Conservation (phyloP, 1,140 invertebrate genomes). For the Drosophila truncata region DNA sequence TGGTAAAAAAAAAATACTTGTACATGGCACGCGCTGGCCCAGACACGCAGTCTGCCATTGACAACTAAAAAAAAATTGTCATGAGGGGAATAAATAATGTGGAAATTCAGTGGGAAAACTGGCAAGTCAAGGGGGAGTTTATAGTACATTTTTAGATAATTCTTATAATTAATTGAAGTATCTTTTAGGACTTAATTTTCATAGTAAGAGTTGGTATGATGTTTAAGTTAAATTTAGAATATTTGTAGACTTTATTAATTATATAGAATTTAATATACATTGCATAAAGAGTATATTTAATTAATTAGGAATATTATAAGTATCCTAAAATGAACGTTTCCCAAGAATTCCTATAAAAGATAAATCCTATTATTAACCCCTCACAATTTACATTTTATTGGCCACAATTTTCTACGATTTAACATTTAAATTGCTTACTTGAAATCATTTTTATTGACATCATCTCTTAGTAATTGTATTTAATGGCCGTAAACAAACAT, state of each 20-base stretch:
- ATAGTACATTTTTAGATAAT: neutral
- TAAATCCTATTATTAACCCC: neutral
- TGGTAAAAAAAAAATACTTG: slow-evolving; percentile 1
- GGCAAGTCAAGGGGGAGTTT: neutral
- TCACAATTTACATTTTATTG: neutral
- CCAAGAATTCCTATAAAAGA: neutral
- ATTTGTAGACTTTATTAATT: too few species aligned
- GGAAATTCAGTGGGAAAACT: neutral
- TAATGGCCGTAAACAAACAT: slow-evolving; percentile 10
- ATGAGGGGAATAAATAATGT: slow-evolving; percentile 17
- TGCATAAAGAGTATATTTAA: neutral
- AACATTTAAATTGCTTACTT: neutral
- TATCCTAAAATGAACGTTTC: neutral
- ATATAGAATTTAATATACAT: neutral
- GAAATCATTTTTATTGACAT: neutral
- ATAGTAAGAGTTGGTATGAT: neutral
- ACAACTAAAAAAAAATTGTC: slow-evolving; percentile 22
- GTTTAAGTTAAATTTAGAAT: neutral
- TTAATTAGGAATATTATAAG: neutral
- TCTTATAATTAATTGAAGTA: neutral
- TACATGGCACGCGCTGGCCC: slow-evolving; percentile 15
- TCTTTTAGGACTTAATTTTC: neutral
- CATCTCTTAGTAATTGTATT: neutral
- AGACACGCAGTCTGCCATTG: slow-evolving; percentile 17
- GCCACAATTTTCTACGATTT: neutral